These are phyloP conservation scores for Yponomeuta plumbellus DNA, from an alignment of 2,888 invertebrate genomes.

Conservation along the genomic window DNA sequence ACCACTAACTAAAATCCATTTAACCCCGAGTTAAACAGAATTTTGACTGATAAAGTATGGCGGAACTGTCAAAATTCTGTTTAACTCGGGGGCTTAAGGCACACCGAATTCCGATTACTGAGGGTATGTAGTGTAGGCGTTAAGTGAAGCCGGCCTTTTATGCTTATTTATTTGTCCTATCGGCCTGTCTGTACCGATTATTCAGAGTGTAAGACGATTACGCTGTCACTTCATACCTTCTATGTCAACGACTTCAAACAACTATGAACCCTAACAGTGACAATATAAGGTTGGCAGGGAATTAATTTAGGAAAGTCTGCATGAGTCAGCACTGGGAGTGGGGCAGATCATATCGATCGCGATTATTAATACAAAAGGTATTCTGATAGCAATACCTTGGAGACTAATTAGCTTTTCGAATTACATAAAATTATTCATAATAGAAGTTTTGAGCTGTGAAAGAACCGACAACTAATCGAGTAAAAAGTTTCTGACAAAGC, in stretches of 20 bases:
- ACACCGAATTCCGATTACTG: too few relatives aligned
- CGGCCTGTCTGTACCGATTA: not conserved
- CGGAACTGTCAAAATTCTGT: too few relatives aligned
- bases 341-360: not conserved
- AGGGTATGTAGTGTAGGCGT: not conserved
- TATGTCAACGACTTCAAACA: not conserved
- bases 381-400: not conserved
- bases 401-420: not conserved
- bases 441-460: too few relatives aligned
- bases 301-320: not conserved
- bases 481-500: too few relatives aligned
- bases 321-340: slow-evolving; percentile 1
- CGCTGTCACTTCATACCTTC: not conserved
- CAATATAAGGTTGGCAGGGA: not conserved
- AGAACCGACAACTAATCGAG: too few relatives aligned
- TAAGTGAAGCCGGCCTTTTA: not conserved
- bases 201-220: not conserved
- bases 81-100: too few relatives aligned
- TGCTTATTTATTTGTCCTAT: not conserved
- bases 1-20: too few relatives aligned
- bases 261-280: not conserved
- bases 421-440: too few relatives aligned
- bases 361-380: not conserved
- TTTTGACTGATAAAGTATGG: too few relatives aligned
- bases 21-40: too few relatives aligned